A percentile compares a stretch with the other conserved stretches of the same genome.
phyloP scores from a whole-genome alignment of 2,888 invertebrate species.

The Argyra leucocephala region DNA sequence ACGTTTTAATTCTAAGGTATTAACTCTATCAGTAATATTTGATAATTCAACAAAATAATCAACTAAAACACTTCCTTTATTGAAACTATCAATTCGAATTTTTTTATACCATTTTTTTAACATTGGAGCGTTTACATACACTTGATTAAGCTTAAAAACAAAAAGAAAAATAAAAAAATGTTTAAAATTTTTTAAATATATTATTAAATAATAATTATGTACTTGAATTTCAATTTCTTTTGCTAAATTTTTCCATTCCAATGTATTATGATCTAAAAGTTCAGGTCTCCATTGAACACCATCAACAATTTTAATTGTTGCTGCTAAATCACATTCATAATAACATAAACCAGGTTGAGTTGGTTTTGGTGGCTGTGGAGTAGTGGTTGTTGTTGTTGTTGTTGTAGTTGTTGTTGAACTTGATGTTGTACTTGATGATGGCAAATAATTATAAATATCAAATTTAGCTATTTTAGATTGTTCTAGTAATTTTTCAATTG shows the following conservation, averaged over 20 bases:
- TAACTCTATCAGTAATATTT: slow-evolving; percentile 58
- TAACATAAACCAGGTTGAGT: slow-evolving; percentile 71
- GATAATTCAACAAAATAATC: slow-evolving; percentile 79
- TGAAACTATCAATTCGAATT: slow-evolving; percentile 79
- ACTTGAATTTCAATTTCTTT: slow-evolving; percentile 74
- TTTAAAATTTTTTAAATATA: slow-evolving; percentile 8
- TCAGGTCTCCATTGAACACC: slow-evolving; percentile 79
- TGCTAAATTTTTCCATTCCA: slow-evolving; percentile 76
- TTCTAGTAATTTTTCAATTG: slow-evolving; percentile 70
- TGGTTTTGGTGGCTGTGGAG: slow-evolving; percentile 59
- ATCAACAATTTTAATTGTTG: slow-evolving; percentile 73
- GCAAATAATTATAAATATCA: slow-evolving; percentile 44
- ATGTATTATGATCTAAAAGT: slow-evolving; percentile 72
- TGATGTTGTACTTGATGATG: slow-evolving; percentile 39
- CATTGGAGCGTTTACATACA: slow-evolving; percentile 65
- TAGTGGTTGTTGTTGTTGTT: slow-evolving; percentile 55
- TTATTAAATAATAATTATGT: no score
- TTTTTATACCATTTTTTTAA: slow-evolving; percentile 75
- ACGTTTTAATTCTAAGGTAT: slow-evolving; percentile 62
- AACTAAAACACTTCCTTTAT: slow-evolving; percentile 76
- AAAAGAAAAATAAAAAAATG: slow-evolving; percentile 9
- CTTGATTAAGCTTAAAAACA: slow-evolving; percentile 64
- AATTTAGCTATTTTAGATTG: slow-evolving; percentile 52
- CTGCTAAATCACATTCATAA: slow-evolving; percentile 73
- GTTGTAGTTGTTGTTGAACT: slow-evolving; percentile 49